A percentile compares a stretch with the other conserved stretches of the same genome.
Conservation (phyloP, 2,113 vertebrate genomes). For the Recurvirostra avosetta region DNA sequence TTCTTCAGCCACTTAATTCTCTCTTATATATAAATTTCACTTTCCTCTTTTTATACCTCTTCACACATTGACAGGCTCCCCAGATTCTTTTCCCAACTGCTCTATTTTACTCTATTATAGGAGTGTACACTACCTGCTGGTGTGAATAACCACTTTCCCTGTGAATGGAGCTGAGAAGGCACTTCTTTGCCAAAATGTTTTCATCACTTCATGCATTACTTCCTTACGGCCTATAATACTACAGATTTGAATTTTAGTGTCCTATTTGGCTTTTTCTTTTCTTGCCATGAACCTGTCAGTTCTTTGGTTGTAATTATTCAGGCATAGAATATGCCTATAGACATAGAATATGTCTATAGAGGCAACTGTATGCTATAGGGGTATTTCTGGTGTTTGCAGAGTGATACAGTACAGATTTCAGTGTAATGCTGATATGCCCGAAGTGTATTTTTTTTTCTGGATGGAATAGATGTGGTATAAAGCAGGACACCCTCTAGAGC, state of each 20-base stretch:
- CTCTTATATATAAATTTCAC: background rate
- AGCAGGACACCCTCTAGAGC: background rate
- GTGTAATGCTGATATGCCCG: background rate
- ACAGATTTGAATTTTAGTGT: background rate
- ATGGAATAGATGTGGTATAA: background rate
- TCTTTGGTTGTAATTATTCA: background rate
- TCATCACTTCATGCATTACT: background rate
- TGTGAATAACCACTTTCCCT: background rate
- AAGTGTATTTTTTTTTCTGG: background rate
- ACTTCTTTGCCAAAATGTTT: background rate
- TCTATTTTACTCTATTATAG: background rate
- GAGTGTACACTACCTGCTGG: background rate
- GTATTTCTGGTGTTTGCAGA: background rate
- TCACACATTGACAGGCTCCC: background rate
- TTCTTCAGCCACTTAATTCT: background rate
- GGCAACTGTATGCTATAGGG: background rate
- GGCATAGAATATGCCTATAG: background rate
- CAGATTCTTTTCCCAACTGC: background rate
- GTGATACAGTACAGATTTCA: background rate
- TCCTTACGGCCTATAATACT: background rate
- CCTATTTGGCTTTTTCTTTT: background rate
- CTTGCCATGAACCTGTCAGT: background rate
- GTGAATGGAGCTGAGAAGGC: background rate
- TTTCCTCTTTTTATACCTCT: background rate
- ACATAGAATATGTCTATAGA: background rate